phyloP scores from a whole-genome alignment of 1,140 invertebrate genomes.

The Cotesia chilonis region DNA sequence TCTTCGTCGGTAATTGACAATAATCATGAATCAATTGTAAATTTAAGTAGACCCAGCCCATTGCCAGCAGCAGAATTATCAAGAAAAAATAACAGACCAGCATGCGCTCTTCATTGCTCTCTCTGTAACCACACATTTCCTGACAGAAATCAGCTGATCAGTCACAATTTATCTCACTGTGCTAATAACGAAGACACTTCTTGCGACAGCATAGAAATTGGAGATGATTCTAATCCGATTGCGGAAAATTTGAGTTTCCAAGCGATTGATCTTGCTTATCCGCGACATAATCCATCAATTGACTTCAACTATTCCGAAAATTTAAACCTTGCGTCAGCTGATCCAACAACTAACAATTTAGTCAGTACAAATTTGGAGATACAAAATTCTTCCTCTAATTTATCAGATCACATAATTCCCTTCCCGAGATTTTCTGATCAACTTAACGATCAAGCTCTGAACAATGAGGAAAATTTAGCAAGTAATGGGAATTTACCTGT shows the following conservation, averaged over 20 bases:
- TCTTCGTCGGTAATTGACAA: slow-evolving; percentile 17
- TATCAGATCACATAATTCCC: slow-evolving; percentile 21
- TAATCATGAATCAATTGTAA: neutral
- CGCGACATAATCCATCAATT: slow-evolving; percentile 44
- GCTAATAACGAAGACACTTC: slow-evolving; percentile 52
- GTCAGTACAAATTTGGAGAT: neutral
- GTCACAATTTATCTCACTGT: slow-evolving; percentile 53
- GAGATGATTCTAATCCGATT: slow-evolving; percentile 50
- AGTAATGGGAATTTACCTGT: slow-evolving; percentile 29
- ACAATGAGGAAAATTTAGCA: neutral
- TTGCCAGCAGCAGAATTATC: neutral
- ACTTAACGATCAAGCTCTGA: neutral
- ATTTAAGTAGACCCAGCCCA: neutral
- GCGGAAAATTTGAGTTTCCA: slow-evolving; percentile 45
- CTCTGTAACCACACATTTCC: slow-evolving; percentile 56
- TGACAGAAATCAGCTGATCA: slow-evolving; percentile 54
- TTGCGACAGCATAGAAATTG: slow-evolving; percentile 53
- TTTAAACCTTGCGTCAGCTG: slow-evolving; percentile 18
- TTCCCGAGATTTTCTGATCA: slow-evolving; percentile 26
- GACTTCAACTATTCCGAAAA: slow-evolving; percentile 46
- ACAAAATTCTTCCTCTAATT: slow-evolving; percentile 1
- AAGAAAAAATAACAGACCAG: slow-evolving; percentile 43
- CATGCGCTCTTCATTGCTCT: slow-evolving; percentile 57
- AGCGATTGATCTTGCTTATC: slow-evolving; percentile 35
- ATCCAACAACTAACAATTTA: slow-evolving; percentile 31